phyloP scores from a whole-genome alignment of 2,888 invertebrate species.

The Microctonus hyperodae region DNA sequence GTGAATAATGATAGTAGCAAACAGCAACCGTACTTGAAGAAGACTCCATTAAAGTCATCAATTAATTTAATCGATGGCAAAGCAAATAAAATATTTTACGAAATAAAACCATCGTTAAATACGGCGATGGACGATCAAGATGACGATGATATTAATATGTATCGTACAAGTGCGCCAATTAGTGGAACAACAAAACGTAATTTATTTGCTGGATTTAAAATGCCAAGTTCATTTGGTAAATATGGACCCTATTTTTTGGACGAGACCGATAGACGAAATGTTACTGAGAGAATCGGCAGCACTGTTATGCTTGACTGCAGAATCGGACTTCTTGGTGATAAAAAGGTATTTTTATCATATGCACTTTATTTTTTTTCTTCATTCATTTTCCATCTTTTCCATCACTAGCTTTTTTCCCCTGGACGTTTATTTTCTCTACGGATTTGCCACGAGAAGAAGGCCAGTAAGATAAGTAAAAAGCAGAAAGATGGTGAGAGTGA shows the following conservation, averaged over 20 bases:
- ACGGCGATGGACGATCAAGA: constrained; percentile 42
- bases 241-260: constrained; percentile 70
- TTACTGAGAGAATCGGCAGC: constrained; percentile 68
- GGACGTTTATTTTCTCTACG: constrained; percentile 5
- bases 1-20: not conserved
- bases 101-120: constrained; percentile 55
- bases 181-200: constrained; percentile 33
- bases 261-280: constrained; percentile 66
- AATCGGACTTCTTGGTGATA: constrained; percentile 69
- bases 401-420: not conserved
- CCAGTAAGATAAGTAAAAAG: not conserved
- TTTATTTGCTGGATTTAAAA: constrained; percentile 45
- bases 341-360: constrained; percentile 69
- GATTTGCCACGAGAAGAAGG: constrained; percentile 1
- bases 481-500: not conserved
- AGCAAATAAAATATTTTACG: constrained; percentile 53
- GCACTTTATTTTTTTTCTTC: not conserved
- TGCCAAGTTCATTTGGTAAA: constrained; percentile 58
- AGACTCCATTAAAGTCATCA: constrained; percentile 43
- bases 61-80: constrained; percentile 47
- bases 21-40: constrained; percentile 31
- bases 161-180: constrained; percentile 3
- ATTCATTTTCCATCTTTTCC: not conserved
- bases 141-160: constrained; percentile 1
- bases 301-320: constrained; percentile 69